Evolutionary conservation across 1,140 invertebrate genomes (phyloP), one percentile per base, ranked within the genome.

Genomic region (Leptonema lineaticorne): DNA sequence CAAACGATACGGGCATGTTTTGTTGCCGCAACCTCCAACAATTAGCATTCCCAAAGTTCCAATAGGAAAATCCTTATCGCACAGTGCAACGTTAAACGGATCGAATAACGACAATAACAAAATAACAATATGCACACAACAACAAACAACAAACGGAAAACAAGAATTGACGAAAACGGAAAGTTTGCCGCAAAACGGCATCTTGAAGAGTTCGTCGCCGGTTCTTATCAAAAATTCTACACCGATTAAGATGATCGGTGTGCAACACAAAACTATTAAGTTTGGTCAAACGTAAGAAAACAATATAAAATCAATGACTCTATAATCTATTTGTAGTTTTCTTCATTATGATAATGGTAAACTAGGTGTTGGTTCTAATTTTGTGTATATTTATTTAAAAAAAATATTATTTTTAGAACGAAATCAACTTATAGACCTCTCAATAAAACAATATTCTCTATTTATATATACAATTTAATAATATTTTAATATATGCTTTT

Each of bases 1-100:
- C 75, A 75, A 75, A 76, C 80, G 84, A 84, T 82, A 84, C 77
- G 79, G 79, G 77, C 80, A 81, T 77, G 83, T 80, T 75, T 77
- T 78, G 74, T 79, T 76, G 75, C 84, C 77, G 57, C 78, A 78
- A 78, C 82, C 79, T 70, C 83, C 76, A 68, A 81, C 74, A 68
- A 81, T 81, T 74, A 75, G 74, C 70, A 83, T 79, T 75, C 83
- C 81, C 14, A 84, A 83, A 80, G 76, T 79, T 59, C 77, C 78
- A 33, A 77, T 81, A 67, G 75, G 74, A 9, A 79, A 78, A 68
- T 78, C 78, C 5, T 75, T 72, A 28, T 70, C 71, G 18, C 70
- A 74, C 37, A 70, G 67, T 56, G 46, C 48, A 29, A 63, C 66
- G 16, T 16, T 69, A 73, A 33, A 76, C 73, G 60, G 75, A 37